Evolutionary conservation across 2,888 invertebrate genomes (phyloP), one percentile per base, ranked within the genome.

Genomic region (Apantesis nais): DNA sequence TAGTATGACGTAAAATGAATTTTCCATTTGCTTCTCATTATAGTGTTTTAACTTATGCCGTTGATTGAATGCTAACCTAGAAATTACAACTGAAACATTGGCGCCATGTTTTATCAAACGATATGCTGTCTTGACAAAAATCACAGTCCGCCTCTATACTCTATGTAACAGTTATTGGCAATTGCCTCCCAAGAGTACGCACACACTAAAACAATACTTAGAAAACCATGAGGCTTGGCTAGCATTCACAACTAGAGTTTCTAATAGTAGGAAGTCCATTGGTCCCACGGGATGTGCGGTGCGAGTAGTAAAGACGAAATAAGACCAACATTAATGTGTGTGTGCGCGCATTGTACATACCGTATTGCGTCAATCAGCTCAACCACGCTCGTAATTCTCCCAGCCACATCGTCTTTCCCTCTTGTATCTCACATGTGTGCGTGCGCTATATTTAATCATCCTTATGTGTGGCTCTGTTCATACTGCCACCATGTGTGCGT

Each of bases 401-500:
- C 85, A 87, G 90, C 85, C 89, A 87, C 88, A 88, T 86, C 88
- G 86, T 89, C 88, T 88, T 88, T 90, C 90, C 90, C 90, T 88
- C 84, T 77, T 75, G 73, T 52, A 63, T 37, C 76, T 62, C 75
- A 71, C 71, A 68, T 87, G 93, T 92, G 89, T 89, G 92, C 34
- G 92, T 91, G 92, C 79, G 88, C 93, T 94, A 94, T 93, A 94
- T 93, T 92, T 93, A 92, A 92, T 90, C 90, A 87, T 86, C 88
- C 83, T 83, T 89, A 88, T 89, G 90, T 91, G 92, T 89, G 90
- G 86, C 86, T 88, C 87, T 86, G 84, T 86, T 85, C 92, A 92
- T 90, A 84, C 87, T 87, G 91, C 82, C 82, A 81, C 90, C 92
- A 93, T 93, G 93, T 94, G 92, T 81, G 82, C 83, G 93, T 90